phyloP scores from a whole-genome alignment of 2,113 vertebrate genomes.

The Rostratula benghalensis region DNA sequence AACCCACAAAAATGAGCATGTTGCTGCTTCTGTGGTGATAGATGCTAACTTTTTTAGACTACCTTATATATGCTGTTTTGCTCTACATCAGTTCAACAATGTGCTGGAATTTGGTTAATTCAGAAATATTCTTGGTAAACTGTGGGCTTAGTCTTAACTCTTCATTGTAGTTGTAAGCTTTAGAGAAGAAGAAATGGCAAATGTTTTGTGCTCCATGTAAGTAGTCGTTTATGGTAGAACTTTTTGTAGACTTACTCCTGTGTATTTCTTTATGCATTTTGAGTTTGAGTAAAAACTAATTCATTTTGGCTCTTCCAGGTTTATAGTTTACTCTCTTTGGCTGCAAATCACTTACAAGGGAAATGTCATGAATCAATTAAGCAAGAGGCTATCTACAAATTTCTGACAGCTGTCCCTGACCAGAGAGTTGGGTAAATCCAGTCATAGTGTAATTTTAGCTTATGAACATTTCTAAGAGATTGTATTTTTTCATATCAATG shows the following conservation, averaged over 20 bases:
- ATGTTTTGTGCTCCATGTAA: neutral
- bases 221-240: neutral
- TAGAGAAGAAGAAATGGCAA: neutral
- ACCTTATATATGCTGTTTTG: accelerated
- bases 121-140: neutral
- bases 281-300: constrained; percentile 5
- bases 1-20: neutral
- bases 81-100: neutral
- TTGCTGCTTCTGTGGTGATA: neutral
- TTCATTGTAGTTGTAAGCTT: neutral
- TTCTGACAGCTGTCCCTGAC: constrained; percentile 69
- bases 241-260: neutral
- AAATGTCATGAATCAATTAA: constrained; percentile 56
- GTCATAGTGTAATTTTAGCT: constrained; percentile 17
- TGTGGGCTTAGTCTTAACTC: neutral
- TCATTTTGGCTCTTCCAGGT: constrained; percentile 66
- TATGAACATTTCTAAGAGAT: neutral
- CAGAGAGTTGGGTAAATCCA: constrained; percentile 77
- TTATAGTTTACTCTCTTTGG: constrained; percentile 78
- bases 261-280: neutral
- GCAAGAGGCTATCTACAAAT: constrained; percentile 74
- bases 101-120: neutral
- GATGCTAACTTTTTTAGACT: neutral
- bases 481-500: neutral
- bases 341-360: constrained; percentile 65